Percentiles rank a stretch among this genome's conserved stretches.
phyloP scores from a whole-genome alignment of 2,113 vertebrate genomes.

The Heliornis fulica region DNA sequence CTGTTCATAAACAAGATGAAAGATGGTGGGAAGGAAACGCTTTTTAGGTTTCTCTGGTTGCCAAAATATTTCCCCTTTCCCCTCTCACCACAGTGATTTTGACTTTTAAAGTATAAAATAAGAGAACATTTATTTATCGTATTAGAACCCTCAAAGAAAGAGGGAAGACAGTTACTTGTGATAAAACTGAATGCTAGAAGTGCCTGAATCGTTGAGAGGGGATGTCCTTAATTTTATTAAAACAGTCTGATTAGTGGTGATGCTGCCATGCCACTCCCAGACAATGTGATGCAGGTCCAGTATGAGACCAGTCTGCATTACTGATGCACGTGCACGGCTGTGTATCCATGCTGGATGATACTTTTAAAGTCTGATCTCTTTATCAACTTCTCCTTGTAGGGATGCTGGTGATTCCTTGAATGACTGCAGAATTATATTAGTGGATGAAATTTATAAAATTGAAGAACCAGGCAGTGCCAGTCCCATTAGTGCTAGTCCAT shows the following conservation, averaged over 20 bases:
- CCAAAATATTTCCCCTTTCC: background rate
- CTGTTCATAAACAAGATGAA: background rate
- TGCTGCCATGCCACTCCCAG: no score
- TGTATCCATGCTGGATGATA: rapidly evolving
- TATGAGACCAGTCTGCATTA: background rate
- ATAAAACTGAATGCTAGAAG: background rate
- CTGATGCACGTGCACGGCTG: rapidly evolving
- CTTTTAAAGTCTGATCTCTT: background rate
- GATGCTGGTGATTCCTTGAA: conserved; percentile 86
- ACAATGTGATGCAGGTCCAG: background rate
- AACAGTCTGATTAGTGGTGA: background rate
- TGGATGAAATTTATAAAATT: conserved; percentile 95
- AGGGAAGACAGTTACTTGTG: background rate
- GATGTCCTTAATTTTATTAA: background rate
- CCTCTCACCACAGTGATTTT: background rate
- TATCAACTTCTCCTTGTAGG: conserved; percentile 50
- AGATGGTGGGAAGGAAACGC: background rate
- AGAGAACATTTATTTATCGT: background rate
- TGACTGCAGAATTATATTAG: conserved; percentile 88
- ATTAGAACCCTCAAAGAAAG: no score
- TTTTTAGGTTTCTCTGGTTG: background rate
- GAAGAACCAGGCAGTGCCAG: conserved; percentile 81
- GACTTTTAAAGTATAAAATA: background rate
- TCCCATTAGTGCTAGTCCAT: conserved; percentile 72
- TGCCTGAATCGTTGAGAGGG: background rate